Base-by-base conservation (phyloP, 2,888 invertebrate species). In the Hetaerina titia region DNA sequence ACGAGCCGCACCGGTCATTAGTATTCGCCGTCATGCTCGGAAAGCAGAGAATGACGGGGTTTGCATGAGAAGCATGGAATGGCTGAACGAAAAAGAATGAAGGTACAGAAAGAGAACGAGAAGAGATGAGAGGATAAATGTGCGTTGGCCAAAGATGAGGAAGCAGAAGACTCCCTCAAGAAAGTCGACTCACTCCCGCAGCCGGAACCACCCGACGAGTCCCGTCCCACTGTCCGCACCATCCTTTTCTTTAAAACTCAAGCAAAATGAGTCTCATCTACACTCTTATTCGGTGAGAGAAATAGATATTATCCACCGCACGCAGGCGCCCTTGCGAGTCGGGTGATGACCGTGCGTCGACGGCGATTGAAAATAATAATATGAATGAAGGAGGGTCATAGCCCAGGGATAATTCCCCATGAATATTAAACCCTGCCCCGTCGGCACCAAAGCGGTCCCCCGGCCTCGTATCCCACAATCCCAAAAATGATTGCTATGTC, bases 191-290 rank as follows among this genome's bases (percentile, higher is more conserved):
- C 69, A 69, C 31, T 25, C 25, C 81, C 5, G 31, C 45, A 45
- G 1, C 45, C 45, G 45, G 45, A 45, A 45, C 45, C 45, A 4
- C 45, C 45, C 45, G n/a, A 31, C 25, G 81, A 69, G 92, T 45
- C 64, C 63, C 92, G 15, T 92, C 92, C 92, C 92, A 22, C 81
- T 31, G 31, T 13, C 31, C 19, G 45, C 25, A 25, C 15, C 90
- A 63, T 63, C n/a, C 60, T 90, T 92, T 11, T 92, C 45, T 60
- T 88, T 88, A 56, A 2, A 69, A 19, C 64, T 69, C 69, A 19
- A 45, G 45, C 69, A 56, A 64, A 69, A 92, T 69, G 92, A 92
- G 13, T 9, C 56, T 69, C 92, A 92, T 92, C 92, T 69, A 92
- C 31, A 69, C 92, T 56, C 92, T 22, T 69, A 31, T 11, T 81